These are phyloP conservation scores for Apantesis nais DNA, from an alignment of 2,888 invertebrate genomes.

Conservation along the genomic window DNA sequence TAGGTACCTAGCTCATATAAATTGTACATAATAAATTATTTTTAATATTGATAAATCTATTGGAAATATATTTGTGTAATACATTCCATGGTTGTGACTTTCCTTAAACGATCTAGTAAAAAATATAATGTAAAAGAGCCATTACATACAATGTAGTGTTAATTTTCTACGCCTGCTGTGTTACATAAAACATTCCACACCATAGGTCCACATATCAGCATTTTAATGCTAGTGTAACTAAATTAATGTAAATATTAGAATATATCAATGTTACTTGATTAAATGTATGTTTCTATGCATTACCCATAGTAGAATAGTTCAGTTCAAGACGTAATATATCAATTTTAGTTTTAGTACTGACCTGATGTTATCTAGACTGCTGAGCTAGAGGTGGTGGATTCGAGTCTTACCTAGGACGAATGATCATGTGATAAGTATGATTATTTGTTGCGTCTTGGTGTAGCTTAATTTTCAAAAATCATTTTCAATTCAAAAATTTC, in stretches of 20 bases:
- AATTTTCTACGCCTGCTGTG: slow-evolving; percentile 17
- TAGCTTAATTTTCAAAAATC: too few relatives aligned
- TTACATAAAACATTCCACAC: slow-evolving; percentile 40
- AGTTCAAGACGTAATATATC: not conserved
- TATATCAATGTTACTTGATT: slow-evolving; percentile 39
- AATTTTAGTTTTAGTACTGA: not conserved
- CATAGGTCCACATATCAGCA: slow-evolving; percentile 51
- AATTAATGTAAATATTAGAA: slow-evolving; percentile 55
- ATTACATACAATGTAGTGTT: not conserved
- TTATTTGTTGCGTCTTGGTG: too few relatives aligned
- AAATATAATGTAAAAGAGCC: slow-evolving; percentile 18
- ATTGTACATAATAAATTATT: slow-evolving; percentile 44
- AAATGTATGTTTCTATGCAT: slow-evolving; percentile 2
- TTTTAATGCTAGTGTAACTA: slow-evolving; percentile 37
- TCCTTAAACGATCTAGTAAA: slow-evolving; percentile 3
- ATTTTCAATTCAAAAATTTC: too few relatives aligned
- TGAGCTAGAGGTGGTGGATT: not conserved
- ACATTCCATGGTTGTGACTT: slow-evolving; percentile 43
- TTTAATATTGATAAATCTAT: slow-evolving; percentile 25
- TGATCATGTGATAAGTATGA: not conserved
- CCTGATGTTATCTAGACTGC: not conserved
- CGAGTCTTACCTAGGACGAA: not conserved
- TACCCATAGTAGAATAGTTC: not conserved
- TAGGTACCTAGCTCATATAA: slow-evolving; percentile 26
- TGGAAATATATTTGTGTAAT: slow-evolving; percentile 32